phyloP scores from a whole-genome alignment of 2,797 vertebrate species.

The Spondyliosoma cantharus region DNA sequence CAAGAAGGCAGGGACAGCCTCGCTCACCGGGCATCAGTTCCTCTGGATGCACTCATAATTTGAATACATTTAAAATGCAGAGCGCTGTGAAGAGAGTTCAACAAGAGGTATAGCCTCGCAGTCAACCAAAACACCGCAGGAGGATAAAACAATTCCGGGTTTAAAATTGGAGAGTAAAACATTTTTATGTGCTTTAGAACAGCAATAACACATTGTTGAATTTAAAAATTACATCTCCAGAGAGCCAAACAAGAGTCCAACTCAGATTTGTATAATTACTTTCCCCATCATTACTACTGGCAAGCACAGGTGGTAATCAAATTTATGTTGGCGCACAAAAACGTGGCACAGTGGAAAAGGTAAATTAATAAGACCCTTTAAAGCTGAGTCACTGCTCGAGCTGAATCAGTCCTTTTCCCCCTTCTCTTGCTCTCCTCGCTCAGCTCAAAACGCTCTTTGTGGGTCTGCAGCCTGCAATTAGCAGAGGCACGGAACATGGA shows the following conservation, averaged over 20 bases:
- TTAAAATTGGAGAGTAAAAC: conserved; percentile 46
- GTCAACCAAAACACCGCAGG: conserved; percentile 42
- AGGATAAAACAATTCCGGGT: conserved; percentile 23
- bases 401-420: conserved; percentile 61
- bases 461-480: conserved; percentile 80
- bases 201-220: conserved; percentile 47
- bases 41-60: conserved; percentile 16
- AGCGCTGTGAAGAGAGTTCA: conserved; percentile 22
- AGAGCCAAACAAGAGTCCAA: conserved; percentile 51
- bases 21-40: conserved; percentile 8
- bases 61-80: conserved; percentile 45
- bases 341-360: conserved; percentile 68
- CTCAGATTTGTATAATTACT: conserved; percentile 63
- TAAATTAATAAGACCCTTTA: conserved; percentile 71
- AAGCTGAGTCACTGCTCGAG: conserved; percentile 65
- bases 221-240: conserved; percentile 45
- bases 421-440: conserved; percentile 61
- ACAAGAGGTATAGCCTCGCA: conserved; percentile 14
- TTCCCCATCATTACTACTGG: conserved; percentile 75
- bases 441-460: conserved; percentile 75
- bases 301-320: conserved; percentile 73
- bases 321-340: conserved; percentile 58
- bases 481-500: conserved; percentile 76
- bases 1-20: conserved; percentile 24
- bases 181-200: conserved; percentile 31